A percentile compares a stretch with the other conserved stretches of the same genome.
Conservation (phyloP, 2,113 vertebrate species). For the Poeciliopsis retropinna region DNA sequence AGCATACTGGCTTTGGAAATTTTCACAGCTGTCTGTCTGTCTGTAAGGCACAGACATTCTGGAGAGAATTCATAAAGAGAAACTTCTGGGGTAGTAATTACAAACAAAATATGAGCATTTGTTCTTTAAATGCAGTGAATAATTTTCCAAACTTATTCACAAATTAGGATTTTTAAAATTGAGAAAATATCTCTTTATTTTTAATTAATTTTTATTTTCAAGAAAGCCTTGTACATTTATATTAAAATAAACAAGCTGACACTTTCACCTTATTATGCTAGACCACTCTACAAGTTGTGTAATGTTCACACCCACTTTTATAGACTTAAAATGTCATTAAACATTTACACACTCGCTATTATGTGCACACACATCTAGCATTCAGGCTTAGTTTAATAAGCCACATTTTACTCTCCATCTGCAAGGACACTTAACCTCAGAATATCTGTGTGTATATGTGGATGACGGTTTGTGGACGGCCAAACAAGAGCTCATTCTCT, state of each 20-base stretch:
- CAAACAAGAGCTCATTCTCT: slow-evolving; percentile 54
- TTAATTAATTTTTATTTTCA: background rate
- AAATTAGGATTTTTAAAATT: background rate
- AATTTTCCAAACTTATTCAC: background rate
- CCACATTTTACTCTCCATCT: slow-evolving; percentile 54
- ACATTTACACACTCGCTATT: slow-evolving; percentile 24
- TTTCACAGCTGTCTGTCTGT: too few species aligned
- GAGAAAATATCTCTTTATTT: background rate
- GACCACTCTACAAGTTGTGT: background rate
- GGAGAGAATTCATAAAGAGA: too few species aligned
- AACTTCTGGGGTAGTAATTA: too few species aligned
- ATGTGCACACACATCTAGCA: slow-evolving; percentile 20
- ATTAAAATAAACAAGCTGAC: background rate
- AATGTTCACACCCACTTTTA: slow-evolving; percentile 26
- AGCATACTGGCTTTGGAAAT: too few species aligned
- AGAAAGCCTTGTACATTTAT: background rate
- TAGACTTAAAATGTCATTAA: slow-evolving; percentile 36
- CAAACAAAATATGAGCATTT: background rate
- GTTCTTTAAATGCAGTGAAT: background rate
- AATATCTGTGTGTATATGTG: background rate
- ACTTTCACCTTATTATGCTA: background rate
- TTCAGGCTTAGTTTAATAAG: slow-evolving; percentile 23
- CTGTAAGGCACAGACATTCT: too few species aligned
- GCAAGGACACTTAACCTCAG: slow-evolving; percentile 51
- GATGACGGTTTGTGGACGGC: slow-evolving; percentile 16